These are phyloP conservation scores for Crocallis elinguaria DNA, from an alignment of 2,888 invertebrate genomes.

Conservation along the genomic window DNA sequence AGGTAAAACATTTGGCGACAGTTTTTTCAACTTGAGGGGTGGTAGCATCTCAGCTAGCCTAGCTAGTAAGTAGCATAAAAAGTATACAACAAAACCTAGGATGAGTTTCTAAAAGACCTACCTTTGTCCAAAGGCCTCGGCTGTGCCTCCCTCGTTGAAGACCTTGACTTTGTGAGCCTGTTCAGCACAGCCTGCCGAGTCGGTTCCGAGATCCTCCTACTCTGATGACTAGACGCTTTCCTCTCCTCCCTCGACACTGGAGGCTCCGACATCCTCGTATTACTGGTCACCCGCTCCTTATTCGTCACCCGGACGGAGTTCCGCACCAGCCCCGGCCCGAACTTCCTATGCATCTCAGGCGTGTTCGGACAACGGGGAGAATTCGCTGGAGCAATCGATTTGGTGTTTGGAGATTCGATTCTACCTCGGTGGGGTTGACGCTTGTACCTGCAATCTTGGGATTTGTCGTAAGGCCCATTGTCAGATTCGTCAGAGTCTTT, in stretches of 20 bases:
- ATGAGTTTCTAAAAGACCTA: too few species aligned
- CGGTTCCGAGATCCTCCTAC: conserved; percentile 72
- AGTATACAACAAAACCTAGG: too few species aligned
- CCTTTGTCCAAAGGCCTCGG: conserved; percentile 75
- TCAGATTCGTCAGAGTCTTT: conserved; percentile 78
- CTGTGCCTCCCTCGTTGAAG: conserved; percentile 77
- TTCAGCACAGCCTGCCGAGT: conserved; percentile 69
- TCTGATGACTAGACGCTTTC: conserved; percentile 71
- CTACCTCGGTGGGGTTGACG: conserved; percentile 88
- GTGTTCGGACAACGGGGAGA: conserved; percentile 85
- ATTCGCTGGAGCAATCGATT: conserved; percentile 74
- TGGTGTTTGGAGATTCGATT: conserved; percentile 84
- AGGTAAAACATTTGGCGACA: too few species aligned
- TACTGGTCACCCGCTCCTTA: conserved; percentile 78
- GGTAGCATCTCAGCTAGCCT: too few species aligned
- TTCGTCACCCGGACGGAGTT: conserved; percentile 70
- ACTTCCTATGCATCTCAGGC: conserved; percentile 86
- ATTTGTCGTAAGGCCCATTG: conserved; percentile 63
- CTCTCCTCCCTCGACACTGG: conserved; percentile 66
- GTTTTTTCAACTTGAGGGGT: too few species aligned
- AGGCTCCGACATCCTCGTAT: conserved; percentile 86
- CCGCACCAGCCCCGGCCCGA: conserved; percentile 78
- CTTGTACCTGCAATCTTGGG: conserved; percentile 85
- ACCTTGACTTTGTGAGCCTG: conserved; percentile 78
- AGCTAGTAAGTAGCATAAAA: too few species aligned